Base-by-base conservation (phyloP, 2,113 vertebrate species). In the Brachirus orientalis region DNA sequence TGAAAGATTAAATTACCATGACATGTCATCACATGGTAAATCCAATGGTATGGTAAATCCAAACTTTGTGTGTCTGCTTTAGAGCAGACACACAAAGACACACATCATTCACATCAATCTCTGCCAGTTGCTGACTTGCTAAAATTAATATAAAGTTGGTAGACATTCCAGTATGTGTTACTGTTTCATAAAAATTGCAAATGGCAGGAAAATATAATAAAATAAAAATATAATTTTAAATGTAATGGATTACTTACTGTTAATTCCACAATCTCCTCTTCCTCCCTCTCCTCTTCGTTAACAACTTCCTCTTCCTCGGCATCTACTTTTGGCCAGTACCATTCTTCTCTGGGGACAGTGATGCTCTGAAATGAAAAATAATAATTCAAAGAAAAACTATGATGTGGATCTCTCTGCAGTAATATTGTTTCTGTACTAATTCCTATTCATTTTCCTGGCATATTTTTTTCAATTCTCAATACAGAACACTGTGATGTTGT, bases 261-360 rank as follows among this genome's bases (percentile, higher is more conserved):
- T 77, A 98, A 83, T 69, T 95, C 91, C 69, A 91, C 40, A 38
- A 74, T 84, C 10, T 86, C 78, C 48, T 87, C 83, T 48, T 93
- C 90, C n/a, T 94, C 92, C 11, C 50, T 19, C 1, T 80, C 70
- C 1, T 86, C 68, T 7, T 82, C 73, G 1, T 80, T 72, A 1
- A 87, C 82, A 1, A 89, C 11, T 14, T 37, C n/a, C n/a, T 96
- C 94, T 11, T 77, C 67, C 12, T 90, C 84, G 38, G 53, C 44
- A 17, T 45, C 37, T n/a, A 8, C 67, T 77, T 88, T 89, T 65
- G 95, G 91, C 97, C 97, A 99, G 85, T 96, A 98, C 96, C 98
- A 99, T 14, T 85, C 71, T 75, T 98, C 96, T 70, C 92, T 94
- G 11, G 98, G 96, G 67, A 80, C 86, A 37, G 36, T 80, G 67